phyloP scores from a whole-genome alignment of 2,888 invertebrate genomes.

The Lysandra bellargus region DNA sequence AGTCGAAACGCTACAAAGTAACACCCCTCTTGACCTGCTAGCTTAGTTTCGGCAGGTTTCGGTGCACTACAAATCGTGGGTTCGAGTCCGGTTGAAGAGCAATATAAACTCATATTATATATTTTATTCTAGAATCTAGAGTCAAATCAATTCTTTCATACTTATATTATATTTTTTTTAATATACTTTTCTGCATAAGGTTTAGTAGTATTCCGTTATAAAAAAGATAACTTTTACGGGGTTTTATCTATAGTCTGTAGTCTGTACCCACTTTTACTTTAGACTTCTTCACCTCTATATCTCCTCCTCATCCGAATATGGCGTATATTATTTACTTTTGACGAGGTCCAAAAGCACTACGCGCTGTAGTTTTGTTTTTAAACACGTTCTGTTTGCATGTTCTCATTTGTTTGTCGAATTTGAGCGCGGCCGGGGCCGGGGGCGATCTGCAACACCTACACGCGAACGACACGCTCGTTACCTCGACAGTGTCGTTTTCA shows the following conservation, averaged over 20 bases:
- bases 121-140: background rate
- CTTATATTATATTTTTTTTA: too few species aligned
- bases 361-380: slow-evolving; percentile 1
- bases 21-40: slow-evolving; percentile 11
- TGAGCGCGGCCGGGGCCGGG: slow-evolving; percentile 1
- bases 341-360: background rate
- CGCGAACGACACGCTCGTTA: slow-evolving; percentile 1
- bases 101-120: background rate
- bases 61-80: background rate
- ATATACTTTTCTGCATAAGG: too few species aligned
- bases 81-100: background rate
- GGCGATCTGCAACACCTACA: slow-evolving; percentile 32
- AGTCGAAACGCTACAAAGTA: background rate
- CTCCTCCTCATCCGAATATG: background rate
- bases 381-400: background rate
- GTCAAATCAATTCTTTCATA: too few species aligned
- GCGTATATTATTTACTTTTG: background rate
- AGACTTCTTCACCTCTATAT: background rate
- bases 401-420: slow-evolving; percentile 24
- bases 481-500: background rate
- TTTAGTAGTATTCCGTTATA: too few species aligned
- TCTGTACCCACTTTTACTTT: background rate
- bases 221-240: too few species aligned
- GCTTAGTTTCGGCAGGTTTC: background rate
- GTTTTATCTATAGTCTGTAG: too few species aligned